phyloP scores from a whole-genome alignment of 1,140 invertebrate genomes.

The Andrena cerasifolii region DNA sequence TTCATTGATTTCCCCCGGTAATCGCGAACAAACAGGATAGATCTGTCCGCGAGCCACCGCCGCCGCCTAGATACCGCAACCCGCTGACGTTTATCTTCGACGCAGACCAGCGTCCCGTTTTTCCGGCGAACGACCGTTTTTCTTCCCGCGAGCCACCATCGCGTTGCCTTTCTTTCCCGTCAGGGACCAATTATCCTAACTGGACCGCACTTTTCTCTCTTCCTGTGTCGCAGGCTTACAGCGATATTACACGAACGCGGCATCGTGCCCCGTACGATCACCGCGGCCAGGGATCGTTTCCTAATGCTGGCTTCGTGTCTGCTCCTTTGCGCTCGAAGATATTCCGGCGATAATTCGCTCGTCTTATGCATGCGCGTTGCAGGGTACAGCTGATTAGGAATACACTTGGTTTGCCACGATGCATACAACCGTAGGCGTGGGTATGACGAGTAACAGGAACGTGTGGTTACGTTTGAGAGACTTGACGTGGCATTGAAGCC shows the following conservation, averaged over 20 bases:
- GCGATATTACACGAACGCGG: conserved; percentile 20
- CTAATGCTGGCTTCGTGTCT: too few species aligned
- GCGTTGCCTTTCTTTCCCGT: background rate
- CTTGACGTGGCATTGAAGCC: too few species aligned
- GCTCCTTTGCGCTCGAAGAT: too few species aligned
- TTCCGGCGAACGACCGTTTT: background rate
- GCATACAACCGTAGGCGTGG: too few species aligned
- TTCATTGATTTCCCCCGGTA: background rate
- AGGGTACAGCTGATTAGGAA: too few species aligned
- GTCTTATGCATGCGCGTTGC: too few species aligned
- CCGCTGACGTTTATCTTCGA: background rate
- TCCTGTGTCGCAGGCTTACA: background rate
- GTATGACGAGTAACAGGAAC: too few species aligned
- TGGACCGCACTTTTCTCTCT: background rate
- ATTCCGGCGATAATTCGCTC: too few species aligned
- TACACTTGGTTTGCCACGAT: too few species aligned
- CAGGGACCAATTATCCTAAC: background rate
- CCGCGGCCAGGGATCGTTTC: too few species aligned
- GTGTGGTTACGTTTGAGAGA: too few species aligned
- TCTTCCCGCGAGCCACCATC: too few species aligned
- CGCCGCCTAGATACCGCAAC: background rate
- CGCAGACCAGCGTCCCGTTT: background rate
- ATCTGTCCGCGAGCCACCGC: background rate
- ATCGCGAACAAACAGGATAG: background rate
- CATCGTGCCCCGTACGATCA: background rate